phyloP scores from a whole-genome alignment of 2,113 vertebrate genomes.

The Indicator indicator region DNA sequence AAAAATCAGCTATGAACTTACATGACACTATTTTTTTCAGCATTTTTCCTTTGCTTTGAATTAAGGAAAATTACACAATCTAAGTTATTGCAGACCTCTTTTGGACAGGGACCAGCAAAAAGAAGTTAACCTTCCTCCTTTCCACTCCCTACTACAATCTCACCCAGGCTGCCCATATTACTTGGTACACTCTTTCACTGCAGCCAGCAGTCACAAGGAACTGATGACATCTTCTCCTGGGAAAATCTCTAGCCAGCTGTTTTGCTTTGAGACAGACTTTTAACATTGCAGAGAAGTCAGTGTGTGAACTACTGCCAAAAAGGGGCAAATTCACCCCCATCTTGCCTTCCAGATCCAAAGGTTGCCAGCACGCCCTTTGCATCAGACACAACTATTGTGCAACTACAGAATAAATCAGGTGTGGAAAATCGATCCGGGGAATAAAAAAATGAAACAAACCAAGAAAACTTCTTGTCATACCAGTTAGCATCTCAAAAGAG shows the following conservation, averaged over 20 bases:
- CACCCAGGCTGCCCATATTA: fast-evolving
- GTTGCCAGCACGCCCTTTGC: not conserved
- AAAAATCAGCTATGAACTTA: not conserved
- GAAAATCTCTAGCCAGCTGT: not conserved
- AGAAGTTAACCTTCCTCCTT: not conserved
- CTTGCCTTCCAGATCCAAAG: not conserved
- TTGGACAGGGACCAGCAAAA: not conserved
- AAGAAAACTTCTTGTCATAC: not conserved
- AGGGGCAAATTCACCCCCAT: fast-evolving
- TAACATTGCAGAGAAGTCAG: not conserved
- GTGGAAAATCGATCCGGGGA: not conserved
- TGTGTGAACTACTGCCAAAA: not conserved
- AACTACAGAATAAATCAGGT: not conserved
- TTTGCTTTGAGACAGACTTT: not conserved
- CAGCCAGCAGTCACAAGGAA: not conserved
- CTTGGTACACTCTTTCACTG: not conserved
- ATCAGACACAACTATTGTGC: not conserved
- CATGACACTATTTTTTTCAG: not conserved
- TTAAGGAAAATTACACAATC: not conserved
- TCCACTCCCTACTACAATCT: not conserved
- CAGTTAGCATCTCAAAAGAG: not conserved
- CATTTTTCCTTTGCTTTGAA: not conserved
- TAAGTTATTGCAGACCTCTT: not conserved
- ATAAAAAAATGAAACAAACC: not conserved
- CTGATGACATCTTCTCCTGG: not conserved